Evolutionary conservation across 2,113 vertebrate species (phyloP).

Genomic region (Forbesichthys papilliferus): DNA sequence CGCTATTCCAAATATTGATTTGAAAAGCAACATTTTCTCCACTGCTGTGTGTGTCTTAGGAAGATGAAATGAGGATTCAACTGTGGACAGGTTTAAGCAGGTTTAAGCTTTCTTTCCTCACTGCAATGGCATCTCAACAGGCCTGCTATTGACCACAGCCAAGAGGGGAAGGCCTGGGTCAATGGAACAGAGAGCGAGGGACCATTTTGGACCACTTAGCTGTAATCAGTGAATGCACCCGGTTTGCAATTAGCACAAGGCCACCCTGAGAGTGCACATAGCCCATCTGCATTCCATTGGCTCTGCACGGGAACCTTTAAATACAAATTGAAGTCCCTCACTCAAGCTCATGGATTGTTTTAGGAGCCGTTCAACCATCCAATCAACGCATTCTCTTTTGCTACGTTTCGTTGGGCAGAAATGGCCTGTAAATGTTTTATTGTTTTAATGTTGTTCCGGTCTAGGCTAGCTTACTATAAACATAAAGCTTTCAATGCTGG

Average conservation of each 20-base stretch:
- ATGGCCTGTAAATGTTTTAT: constrained; percentile 14
- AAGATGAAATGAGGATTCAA: constrained; percentile 31
- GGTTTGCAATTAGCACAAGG: constrained; percentile 67
- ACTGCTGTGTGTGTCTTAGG: background rate
- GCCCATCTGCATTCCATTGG: constrained; percentile 54
- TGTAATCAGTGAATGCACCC: constrained; percentile 75
- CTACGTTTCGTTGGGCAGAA: background rate
- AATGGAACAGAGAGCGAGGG: constrained; percentile 78
- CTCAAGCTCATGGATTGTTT: constrained; percentile 13
- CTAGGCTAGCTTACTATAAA: background rate
- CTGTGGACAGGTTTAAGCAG: background rate
- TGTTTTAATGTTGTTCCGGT: background rate
- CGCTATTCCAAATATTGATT: constrained; percentile 27
- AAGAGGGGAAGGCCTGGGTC: constrained; percentile 64
- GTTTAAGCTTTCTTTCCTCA: constrained; percentile 51
- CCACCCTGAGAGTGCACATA: constrained; percentile 61
- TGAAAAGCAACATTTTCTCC: constrained; percentile 25
- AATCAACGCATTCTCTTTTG: background rate
- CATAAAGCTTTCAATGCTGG: constrained; percentile 14
- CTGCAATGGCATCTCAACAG: constrained; percentile 68
- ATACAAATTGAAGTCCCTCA: constrained; percentile 55
- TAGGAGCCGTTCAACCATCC: background rate
- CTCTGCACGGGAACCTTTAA: constrained; percentile 53
- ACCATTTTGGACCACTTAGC: constrained; percentile 75
- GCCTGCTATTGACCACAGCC: constrained; percentile 64